Conservation (phyloP, 2,113 vertebrate species). For the Etia nguti region DNA sequence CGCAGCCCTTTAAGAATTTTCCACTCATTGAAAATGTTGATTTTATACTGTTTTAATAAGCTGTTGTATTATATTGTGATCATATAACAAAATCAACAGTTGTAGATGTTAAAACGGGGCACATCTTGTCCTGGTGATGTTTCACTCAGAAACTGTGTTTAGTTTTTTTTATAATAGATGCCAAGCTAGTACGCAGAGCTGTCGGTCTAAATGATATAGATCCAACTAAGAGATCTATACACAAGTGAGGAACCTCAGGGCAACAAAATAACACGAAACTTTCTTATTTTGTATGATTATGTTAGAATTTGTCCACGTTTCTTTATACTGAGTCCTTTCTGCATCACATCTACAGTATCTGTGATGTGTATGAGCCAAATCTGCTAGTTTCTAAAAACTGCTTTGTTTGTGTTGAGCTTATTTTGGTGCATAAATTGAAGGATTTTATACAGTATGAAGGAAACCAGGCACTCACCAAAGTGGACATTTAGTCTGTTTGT, state of each 20-base stretch:
- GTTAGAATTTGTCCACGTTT: not conserved
- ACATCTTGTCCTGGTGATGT: not conserved
- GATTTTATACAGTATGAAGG: not conserved
- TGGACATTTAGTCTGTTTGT: not conserved
- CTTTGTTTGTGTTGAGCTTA: not conserved
- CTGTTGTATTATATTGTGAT: not conserved
- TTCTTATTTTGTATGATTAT: not conserved
- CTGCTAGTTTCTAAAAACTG: not conserved
- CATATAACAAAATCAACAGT: not conserved
- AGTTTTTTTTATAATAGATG: not conserved
- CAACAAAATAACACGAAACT: not conserved
- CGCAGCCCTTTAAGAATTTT: not conserved
- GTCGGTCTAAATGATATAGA: not conserved
- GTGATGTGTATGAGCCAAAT: not conserved
- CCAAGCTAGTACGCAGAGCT: not conserved
- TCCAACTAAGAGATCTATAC: constrained; percentile 30
- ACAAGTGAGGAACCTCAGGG: constrained; percentile 58
- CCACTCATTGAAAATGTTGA: too few relatives aligned
- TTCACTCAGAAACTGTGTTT: not conserved
- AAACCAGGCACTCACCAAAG: not conserved
- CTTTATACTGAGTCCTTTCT: not conserved
- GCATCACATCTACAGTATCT: not conserved
- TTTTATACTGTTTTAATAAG: not conserved
- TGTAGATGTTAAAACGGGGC: not conserved
- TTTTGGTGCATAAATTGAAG: not conserved